Base-by-base conservation (phyloP, 2,888 invertebrate genomes). In the Tyria jacobaeae region DNA sequence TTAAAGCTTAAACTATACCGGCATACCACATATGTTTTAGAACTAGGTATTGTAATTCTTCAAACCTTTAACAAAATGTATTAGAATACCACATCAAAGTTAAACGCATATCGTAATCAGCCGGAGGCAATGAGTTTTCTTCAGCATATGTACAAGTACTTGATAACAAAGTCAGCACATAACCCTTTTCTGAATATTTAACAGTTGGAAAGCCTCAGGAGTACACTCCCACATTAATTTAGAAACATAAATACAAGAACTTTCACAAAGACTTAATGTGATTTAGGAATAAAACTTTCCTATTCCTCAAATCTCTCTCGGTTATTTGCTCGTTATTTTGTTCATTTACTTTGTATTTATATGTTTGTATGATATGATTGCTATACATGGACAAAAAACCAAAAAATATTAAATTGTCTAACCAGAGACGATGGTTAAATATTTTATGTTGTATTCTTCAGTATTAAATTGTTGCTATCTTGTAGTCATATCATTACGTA, bases 401-500 rank as follows among this genome's bases (percentile, higher is more conserved):
- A 39, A 39, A 7, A 39, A 39, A n/a, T n/a, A 37, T n/a, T 1
- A 3, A 15, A 6, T 39, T 39, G 15, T 7, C 17, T 7, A 41
- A 41, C 17, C 17, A 9, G 17, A 41, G 7, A 41, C 9, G 17
- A 9, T 41, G 10, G 2, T 9, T 7, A 9, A 41, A 17, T 5
- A 10, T 17, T 41, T 17, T 41, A 7, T 41, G n/a, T 17, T 41
- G 17, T n/a, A 17, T 41, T 41, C 10, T 17, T 31, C 41, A 41
- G 25, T 21, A 60, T 66, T 62, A 58, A 59, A 68, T 41, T 47
- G 60, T 49, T 24, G 47, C 48, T 62, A 70, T 67, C 67, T 59
- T 44, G 60, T 9, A 48, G 17, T 60, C 56, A 60, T 62, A 65
- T 67, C 75, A 66, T 71, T 65, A 69, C 68, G 73, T 62, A 64